Evolutionary conservation across 2,797 vertebrate species (phyloP).

Genomic region (Gastrophryne carolinensis): DNA sequence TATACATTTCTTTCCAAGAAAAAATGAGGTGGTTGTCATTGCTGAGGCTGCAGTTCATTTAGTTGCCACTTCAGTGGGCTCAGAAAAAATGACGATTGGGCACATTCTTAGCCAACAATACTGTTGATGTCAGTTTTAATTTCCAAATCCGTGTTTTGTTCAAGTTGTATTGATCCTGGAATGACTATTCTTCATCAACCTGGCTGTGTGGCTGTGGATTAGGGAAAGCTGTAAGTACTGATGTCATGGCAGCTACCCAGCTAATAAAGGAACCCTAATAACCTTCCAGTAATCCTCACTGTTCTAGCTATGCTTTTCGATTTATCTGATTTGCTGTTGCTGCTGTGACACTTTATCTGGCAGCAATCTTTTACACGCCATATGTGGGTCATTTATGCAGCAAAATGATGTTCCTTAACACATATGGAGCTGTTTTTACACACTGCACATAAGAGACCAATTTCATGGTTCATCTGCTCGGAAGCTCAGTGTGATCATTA

Average conservation of each 20-base stretch:
- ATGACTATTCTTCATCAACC: not conserved
- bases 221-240: not conserved
- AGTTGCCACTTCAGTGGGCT: too few relatives aligned
- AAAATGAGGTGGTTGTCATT: too few relatives aligned
- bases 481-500: not conserved
- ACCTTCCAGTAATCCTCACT: not conserved
- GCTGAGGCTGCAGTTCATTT: too few relatives aligned
- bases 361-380: not conserved
- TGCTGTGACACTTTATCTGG: not conserved
- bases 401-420: not conserved
- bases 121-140: not conserved
- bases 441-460: not conserved
- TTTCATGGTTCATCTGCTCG: not conserved
- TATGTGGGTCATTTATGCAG: not conserved
- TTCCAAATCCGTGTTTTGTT: not conserved
- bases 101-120: not conserved
- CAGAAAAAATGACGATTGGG: not conserved
- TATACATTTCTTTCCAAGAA: too few relatives aligned
- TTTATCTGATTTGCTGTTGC: not conserved
- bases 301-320: not conserved
- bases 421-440: not conserved
- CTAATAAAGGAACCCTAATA: not conserved
- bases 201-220: not conserved
- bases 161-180: not conserved
- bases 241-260: not conserved